Evolutionary conservation across 2,888 invertebrate genomes (phyloP).

Genomic region (Agriopis aurantiaria): DNA sequence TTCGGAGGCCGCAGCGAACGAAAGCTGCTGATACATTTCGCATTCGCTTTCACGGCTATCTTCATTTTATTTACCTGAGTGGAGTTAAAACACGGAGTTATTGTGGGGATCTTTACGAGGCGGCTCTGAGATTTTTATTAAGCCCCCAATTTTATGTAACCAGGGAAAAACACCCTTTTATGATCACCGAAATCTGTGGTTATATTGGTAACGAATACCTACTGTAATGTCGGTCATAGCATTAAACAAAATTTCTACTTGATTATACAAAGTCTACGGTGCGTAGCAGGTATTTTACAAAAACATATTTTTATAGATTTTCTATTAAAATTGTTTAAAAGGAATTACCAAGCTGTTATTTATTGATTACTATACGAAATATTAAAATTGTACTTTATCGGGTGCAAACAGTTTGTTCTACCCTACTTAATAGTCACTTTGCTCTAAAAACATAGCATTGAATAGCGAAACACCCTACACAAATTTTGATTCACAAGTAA

Average conservation of each 20-base stretch:
- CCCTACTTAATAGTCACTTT: no score
- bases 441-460: no score
- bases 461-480: not conserved
- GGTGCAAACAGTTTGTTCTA: no score
- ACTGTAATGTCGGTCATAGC: not conserved
- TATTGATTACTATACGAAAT: no score
- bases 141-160: constrained; percentile 31
- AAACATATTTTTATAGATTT: no score
- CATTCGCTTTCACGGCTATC: constrained; percentile 75
- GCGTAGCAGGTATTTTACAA: no score
- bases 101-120: constrained; percentile 43
- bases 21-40: constrained; percentile 75
- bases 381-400: no score
- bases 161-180: constrained; percentile 31
- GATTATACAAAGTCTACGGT: no score
- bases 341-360: no score
- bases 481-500: not conserved
- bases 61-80: constrained; percentile 73
- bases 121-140: constrained; percentile 37
- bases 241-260: not conserved
- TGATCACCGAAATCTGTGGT: constrained; percentile 20
- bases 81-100: constrained; percentile 59
- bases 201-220: constrained; percentile 12
- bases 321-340: no score
- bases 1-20: constrained; percentile 73